Base-by-base conservation (phyloP, 2,888 invertebrate genomes). In the Thymelicus lineola region DNA sequence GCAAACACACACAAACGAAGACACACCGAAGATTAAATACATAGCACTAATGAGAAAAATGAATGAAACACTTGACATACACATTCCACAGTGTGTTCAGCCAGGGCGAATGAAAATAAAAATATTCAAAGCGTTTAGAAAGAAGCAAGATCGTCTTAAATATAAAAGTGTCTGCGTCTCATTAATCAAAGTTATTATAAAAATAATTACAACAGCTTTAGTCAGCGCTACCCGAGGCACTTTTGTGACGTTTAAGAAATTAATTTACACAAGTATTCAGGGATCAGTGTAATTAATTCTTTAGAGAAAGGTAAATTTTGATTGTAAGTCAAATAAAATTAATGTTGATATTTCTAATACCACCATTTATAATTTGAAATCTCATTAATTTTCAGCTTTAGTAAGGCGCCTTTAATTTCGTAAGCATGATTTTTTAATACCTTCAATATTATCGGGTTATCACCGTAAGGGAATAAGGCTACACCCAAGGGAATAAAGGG, bases 401-500 rank as follows among this genome's bases (percentile, higher is more conserved):
- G 28, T 55, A 7, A 45, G 55, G 45, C 63, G 53, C n/a, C 53
- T 50, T 48, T 45, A 50, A 55, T 64, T 42, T 38, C 7, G 28
- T 55, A 45, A 64, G 38, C 36, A 50, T 55, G 2, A 45, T 65
- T 57, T 65, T 12, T 65, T 6, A 57, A 35, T 14, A 46, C 48
- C 45, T 58, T 59, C 20, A 7, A 66, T 17, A 15, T 4, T 50
- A 28, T 7, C n/a, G 17, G 36, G 48, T 63, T 50, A 58, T 60
- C 10, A 62, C 59, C 59, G 57, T 45, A 12, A 46, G 64, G 64
- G 64, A 65, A 53, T 35, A 4, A 66, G 64, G 59, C 66, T 71
- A 66, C 60, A 72, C 70, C 64, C 59, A 70, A 64, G 57, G 71
- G 75, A 85, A 85, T 82, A 77, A 84, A 84, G 82, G 81, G 79